Percentiles rank a stretch among this genome's conserved stretches.
Evolutionary conservation across 2,113 vertebrate species (phyloP).

Genomic region (Noctilio leporinus): DNA sequence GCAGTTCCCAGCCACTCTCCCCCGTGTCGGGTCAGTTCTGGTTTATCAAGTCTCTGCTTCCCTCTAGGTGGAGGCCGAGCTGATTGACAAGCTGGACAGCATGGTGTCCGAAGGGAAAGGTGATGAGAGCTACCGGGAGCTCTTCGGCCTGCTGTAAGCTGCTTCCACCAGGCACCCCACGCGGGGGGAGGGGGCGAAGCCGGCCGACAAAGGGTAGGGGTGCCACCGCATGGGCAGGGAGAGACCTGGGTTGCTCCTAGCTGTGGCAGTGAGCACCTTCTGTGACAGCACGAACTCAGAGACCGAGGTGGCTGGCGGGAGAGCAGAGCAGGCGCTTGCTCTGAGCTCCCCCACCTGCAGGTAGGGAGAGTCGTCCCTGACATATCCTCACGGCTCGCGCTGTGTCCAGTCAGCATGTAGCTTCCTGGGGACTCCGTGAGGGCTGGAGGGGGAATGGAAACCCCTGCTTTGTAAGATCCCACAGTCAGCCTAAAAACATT

Average conservation of each 20-base stretch:
- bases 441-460: not conserved
- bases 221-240: not conserved
- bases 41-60: conserved; percentile 31
- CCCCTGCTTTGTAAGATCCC: not conserved
- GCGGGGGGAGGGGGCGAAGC: not conserved
- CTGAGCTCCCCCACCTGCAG: not conserved
- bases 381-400: not conserved
- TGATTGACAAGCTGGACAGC: conserved; percentile 97
- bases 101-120: conserved; percentile 96
- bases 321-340: not conserved
- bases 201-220: not conserved
- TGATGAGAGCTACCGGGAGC: conserved; percentile 97
- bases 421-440: not conserved
- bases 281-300: not conserved
- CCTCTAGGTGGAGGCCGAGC: conserved; percentile 92
- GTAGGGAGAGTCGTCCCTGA: not conserved
- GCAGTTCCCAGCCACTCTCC: not conserved
- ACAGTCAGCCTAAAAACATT: not conserved
- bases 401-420: not conserved
- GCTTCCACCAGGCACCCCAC: not conserved
- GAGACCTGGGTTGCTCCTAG: not conserved
- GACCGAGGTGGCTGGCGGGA: not conserved
- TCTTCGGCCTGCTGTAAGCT: conserved; percentile 96
- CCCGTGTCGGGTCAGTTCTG: not conserved
- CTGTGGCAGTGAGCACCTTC: not conserved